Conservation (phyloP, 2,113 vertebrate species). For the Phylloscopus whistleri region DNA sequence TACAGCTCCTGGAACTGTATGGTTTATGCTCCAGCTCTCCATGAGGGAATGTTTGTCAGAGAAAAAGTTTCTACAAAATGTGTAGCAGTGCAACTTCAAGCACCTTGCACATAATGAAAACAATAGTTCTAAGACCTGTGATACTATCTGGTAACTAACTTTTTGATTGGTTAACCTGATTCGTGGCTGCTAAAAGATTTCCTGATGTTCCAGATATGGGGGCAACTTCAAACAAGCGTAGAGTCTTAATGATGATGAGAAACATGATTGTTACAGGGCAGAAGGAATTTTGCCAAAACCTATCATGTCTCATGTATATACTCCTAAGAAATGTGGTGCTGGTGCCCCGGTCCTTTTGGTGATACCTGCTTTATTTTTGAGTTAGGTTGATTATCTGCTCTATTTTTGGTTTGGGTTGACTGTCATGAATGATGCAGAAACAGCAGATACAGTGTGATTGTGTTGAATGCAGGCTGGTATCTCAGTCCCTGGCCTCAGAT, state of each 20-base stretch:
- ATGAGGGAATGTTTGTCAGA: background rate
- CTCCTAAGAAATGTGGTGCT: background rate
- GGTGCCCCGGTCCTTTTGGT: background rate
- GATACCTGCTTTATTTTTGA: background rate
- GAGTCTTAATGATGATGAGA: background rate
- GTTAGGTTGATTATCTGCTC: background rate
- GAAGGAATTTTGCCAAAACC: background rate
- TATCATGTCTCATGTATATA: accelerated
- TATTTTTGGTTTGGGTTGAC: background rate
- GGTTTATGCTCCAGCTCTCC: background rate
- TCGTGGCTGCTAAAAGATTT: background rate
- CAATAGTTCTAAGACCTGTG: background rate
- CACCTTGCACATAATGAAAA: background rate
- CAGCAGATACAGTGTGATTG: background rate
- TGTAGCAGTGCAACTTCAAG: background rate
- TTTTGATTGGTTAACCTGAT: background rate
- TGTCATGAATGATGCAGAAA: background rate
- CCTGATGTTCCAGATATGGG: background rate
- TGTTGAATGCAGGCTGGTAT: background rate
- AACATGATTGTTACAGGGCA: background rate
- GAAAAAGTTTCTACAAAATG: background rate
- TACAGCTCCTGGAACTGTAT: background rate
- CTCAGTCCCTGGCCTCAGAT: background rate
- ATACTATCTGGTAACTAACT: background rate
- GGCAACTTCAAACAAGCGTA: background rate